These are phyloP conservation scores for Camponotus vicinus DNA, from an alignment of 1,140 invertebrate species.

Conservation along the genomic window DNA sequence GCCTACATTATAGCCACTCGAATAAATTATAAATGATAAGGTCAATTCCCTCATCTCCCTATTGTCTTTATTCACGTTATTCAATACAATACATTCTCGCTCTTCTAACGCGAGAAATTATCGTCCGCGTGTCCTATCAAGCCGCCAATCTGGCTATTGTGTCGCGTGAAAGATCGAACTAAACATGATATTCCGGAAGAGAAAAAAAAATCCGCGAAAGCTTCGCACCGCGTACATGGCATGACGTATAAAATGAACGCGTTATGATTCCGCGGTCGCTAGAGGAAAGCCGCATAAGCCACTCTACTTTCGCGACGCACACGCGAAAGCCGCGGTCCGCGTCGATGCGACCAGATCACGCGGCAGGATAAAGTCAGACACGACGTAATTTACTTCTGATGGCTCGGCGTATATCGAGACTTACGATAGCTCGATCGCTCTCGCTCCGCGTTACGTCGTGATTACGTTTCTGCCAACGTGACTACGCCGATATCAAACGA, in stretches of 20 bases:
- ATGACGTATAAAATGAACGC: conserved; percentile 23
- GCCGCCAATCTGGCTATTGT: conserved; percentile 14
- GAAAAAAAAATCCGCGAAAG: conserved; percentile 25
- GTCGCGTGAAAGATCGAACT: conserved; percentile 20
- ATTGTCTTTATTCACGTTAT: neutral
- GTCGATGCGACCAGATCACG: conserved; percentile 66
- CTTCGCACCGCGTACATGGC: conserved; percentile 10
- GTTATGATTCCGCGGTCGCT: conserved; percentile 37
- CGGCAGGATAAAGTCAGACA: conserved; percentile 60
- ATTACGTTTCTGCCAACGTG: conserved; percentile 56
- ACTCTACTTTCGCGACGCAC: conserved; percentile 35
- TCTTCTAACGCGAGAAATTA: conserved; percentile 13
- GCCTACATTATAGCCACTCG: neutral
- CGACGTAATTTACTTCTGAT: conserved; percentile 66
- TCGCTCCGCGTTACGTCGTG: conserved; percentile 58
- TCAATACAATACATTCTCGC: neutral
- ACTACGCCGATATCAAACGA: conserved; percentile 24
- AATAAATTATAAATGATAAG: conserved; percentile 6
- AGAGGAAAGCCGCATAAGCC: conserved; percentile 23
- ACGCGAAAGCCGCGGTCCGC: conserved; percentile 12
- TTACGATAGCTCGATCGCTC: conserved; percentile 59
- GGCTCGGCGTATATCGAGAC: conserved; percentile 62
- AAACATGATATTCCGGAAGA: conserved; percentile 19
- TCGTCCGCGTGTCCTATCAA: conserved; percentile 1
- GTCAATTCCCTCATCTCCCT: neutral